Evolutionary conservation across 2,113 vertebrate genomes (phyloP).

Genomic region (Casuarius casuarius): DNA sequence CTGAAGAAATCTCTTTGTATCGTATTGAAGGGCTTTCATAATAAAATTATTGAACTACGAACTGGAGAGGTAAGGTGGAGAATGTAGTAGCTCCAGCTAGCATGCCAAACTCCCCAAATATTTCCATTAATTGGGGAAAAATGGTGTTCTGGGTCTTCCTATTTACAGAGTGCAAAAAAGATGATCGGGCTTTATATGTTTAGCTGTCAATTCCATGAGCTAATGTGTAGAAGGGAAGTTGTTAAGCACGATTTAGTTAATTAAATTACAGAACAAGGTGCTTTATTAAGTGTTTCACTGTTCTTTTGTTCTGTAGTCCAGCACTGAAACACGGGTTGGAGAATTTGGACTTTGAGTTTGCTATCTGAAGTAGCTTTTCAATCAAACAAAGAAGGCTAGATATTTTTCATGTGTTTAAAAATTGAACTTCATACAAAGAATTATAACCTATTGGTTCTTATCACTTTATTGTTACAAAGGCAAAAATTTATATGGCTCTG

Average conservation of each 20-base stretch:
- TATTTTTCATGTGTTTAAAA: slow-evolving; percentile 15
- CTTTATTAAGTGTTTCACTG: background rate
- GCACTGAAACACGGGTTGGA: background rate
- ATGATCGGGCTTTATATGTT: background rate
- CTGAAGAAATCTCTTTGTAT: background rate
- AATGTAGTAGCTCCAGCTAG: background rate
- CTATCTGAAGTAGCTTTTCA: background rate
- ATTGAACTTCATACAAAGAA: background rate
- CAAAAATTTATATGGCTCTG: background rate
- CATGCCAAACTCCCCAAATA: background rate
- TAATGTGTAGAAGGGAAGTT: background rate
- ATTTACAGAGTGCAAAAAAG: background rate
- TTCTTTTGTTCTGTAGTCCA: background rate
- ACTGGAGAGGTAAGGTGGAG: background rate
- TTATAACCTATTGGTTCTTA: background rate
- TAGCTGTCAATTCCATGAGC: background rate
- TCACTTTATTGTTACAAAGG: background rate
- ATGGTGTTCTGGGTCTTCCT: background rate
- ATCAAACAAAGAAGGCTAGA: background rate
- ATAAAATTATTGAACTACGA: background rate
- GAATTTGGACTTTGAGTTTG: background rate
- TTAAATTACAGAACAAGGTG: background rate
- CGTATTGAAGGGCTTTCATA: background rate
- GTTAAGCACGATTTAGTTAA: background rate
- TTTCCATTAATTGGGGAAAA: background rate